phyloP scores from a whole-genome alignment of 2,888 invertebrate genomes.

The Andrena minutula region DNA sequence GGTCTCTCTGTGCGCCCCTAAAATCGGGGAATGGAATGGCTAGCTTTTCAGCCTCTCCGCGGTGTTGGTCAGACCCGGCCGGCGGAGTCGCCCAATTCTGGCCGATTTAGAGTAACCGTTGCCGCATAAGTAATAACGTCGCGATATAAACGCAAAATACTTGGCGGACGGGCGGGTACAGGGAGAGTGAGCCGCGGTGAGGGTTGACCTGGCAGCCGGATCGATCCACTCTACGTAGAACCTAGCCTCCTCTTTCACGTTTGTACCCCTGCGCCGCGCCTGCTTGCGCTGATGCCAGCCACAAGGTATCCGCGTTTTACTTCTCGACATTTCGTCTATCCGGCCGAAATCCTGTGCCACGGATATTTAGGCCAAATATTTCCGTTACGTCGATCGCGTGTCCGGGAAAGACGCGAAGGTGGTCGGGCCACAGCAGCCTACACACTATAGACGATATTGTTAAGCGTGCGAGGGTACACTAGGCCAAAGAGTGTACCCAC shows the following conservation, averaged over 20 bases:
- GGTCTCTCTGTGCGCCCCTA: neutral
- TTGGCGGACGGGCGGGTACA: slow-evolving; percentile 59
- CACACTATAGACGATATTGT: neutral
- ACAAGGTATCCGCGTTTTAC: slow-evolving; percentile 70
- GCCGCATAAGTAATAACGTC: slow-evolving; percentile 73
- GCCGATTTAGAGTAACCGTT: slow-evolving; percentile 45
- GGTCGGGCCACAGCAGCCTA: neutral
- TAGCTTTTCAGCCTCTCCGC: neutral
- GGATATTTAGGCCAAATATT: slow-evolving; percentile 77
- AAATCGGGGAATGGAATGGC: slow-evolving; percentile 4
- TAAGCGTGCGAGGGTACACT: neutral
- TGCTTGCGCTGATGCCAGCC: slow-evolving; percentile 79
- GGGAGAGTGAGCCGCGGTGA: slow-evolving; percentile 71
- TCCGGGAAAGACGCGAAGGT: slow-evolving; percentile 10
- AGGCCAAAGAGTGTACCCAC: neutral
- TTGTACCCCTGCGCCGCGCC: slow-evolving; percentile 76
- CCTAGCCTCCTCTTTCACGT: slow-evolving; percentile 72
- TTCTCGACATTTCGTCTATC: slow-evolving; percentile 64
- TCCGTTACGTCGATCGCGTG: slow-evolving; percentile 60
- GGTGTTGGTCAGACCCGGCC: neutral
- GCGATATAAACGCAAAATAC: slow-evolving; percentile 69
- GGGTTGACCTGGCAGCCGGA: slow-evolving; percentile 78
- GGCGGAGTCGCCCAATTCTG: slow-evolving; percentile 23
- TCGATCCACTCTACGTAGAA: slow-evolving; percentile 78
- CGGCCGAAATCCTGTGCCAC: slow-evolving; percentile 62